phyloP scores from a whole-genome alignment of 2,113 vertebrate genomes.

The Catharus bicknelli region DNA sequence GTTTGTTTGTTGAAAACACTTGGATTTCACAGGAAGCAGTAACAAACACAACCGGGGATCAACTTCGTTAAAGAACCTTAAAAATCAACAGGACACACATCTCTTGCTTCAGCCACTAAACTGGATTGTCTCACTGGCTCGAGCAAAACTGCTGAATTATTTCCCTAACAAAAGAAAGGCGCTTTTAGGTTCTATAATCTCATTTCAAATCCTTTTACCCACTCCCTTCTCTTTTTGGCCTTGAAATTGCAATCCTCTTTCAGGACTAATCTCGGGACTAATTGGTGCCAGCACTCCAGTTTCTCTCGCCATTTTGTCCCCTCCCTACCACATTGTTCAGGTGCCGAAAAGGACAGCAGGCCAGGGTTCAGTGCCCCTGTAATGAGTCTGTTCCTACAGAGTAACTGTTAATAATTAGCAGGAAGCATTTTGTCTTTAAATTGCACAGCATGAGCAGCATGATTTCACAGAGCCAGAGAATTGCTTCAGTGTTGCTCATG shows the following conservation, averaged over 20 bases:
- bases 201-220: slow-evolving; percentile 83
- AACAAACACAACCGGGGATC: slow-evolving; percentile 31
- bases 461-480: slow-evolving; percentile 42
- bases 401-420: slow-evolving; percentile 75
- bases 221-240: slow-evolving; percentile 75
- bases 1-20: slow-evolving; percentile 52
- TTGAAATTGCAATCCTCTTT: slow-evolving; percentile 82
- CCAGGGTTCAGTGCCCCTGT: slow-evolving; percentile 50
- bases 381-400: slow-evolving; percentile 62
- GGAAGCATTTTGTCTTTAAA: slow-evolving; percentile 74
- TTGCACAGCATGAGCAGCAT: slow-evolving; percentile 64
- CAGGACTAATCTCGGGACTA: slow-evolving; percentile 76
- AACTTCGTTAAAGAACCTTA: slow-evolving; percentile 40
- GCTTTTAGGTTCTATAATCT: slow-evolving; percentile 80
- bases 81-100: slow-evolving; percentile 55
- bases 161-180: slow-evolving; percentile 78
- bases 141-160: slow-evolving; percentile 72
- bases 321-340: slow-evolving; percentile 12
- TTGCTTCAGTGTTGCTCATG: background rate
- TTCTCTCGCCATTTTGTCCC: background rate
- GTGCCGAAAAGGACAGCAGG: slow-evolving; percentile 41
- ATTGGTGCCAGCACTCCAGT: slow-evolving; percentile 66
- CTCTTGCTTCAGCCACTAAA: slow-evolving; percentile 67
- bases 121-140: slow-evolving; percentile 71
- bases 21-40: slow-evolving; percentile 34